A percentile compares a stretch with the other conserved stretches of the same genome.
Conservation (phyloP, 2,113 vertebrate species). For the Stictonetta naevosa region DNA sequence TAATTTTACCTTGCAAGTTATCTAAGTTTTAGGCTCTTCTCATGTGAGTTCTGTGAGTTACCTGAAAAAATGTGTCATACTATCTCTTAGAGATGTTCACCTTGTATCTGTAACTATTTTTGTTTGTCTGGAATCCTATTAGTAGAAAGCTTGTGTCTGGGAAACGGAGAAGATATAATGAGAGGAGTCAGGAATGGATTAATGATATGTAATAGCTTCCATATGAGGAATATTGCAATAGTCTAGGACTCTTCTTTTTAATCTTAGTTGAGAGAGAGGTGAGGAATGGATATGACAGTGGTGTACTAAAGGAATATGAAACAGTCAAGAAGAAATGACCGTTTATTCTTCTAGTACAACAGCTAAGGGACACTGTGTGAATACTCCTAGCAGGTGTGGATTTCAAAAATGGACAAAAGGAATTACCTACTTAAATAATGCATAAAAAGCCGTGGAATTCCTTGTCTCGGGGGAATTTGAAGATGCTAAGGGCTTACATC, state of each 20-base stretch:
- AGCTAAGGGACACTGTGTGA: not conserved
- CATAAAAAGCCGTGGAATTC: not conserved
- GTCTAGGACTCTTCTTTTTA: not conserved
- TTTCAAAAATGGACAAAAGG: not conserved
- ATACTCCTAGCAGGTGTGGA: not conserved
- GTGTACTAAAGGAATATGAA: not conserved
- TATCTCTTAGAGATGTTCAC: not conserved
- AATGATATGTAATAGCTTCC: not conserved
- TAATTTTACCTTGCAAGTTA: not conserved
- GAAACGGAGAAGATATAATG: not conserved
- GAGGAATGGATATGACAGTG: not conserved
- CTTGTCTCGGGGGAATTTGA: not conserved
- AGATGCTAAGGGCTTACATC: not conserved
- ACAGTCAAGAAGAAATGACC: not conserved
- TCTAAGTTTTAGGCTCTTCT: not conserved
- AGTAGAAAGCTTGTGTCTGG: not conserved
- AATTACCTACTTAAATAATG: not conserved
- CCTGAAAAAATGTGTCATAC: not conserved
- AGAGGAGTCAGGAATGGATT: not conserved
- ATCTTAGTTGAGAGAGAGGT: not conserved
- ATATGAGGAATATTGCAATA: not conserved
- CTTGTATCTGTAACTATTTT: not conserved
- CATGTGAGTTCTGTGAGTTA: not conserved
- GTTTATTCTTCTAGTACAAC: not conserved
- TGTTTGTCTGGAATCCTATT: not conserved